Percentiles rank a stretch among this genome's conserved stretches.
These are phyloP conservation scores for Ichneumoninae sp. DNA, from an alignment of 2,888 invertebrate genomes.

Conservation along the genomic window DNA sequence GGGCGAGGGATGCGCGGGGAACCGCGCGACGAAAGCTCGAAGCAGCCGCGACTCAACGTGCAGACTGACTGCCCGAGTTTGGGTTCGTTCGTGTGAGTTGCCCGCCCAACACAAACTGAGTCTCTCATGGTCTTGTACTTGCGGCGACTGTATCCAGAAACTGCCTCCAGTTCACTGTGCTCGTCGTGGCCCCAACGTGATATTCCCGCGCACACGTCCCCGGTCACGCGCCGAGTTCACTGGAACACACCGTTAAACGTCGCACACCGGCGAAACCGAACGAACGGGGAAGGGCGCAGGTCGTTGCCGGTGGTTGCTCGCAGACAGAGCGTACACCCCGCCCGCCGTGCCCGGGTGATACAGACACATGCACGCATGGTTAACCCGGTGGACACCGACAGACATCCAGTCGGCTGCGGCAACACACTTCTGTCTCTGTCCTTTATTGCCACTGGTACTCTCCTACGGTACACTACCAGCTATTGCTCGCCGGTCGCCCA, in stretches of 20 bases:
- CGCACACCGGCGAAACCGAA: slow-evolving; percentile 39
- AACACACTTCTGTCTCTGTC: slow-evolving; percentile 68
- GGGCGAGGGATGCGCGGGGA: background rate
- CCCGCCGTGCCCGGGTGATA: slow-evolving; percentile 43
- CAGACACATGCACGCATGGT: slow-evolving; percentile 57
- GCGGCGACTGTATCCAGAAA: background rate
- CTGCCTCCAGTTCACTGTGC: background rate
- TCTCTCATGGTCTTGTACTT: background rate
- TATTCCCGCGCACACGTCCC: slow-evolving; percentile 14
- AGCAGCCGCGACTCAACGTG: slow-evolving; percentile 16
- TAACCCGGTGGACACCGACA: slow-evolving; percentile 42
- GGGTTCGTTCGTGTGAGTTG: slow-evolving; percentile 4
- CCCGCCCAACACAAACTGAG: background rate
- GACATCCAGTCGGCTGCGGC: slow-evolving; percentile 46
- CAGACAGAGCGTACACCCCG: slow-evolving; percentile 37
- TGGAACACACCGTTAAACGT: slow-evolving; percentile 38
- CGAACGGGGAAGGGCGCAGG: background rate
- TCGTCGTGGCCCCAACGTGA: background rate
- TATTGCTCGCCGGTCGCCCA: slow-evolving; percentile 48
- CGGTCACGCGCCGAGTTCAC: slow-evolving; percentile 27
- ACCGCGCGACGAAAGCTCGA: background rate
- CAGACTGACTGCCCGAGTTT: slow-evolving; percentile 9
- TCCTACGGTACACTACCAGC: slow-evolving; percentile 23
- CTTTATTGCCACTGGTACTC: slow-evolving; percentile 74
- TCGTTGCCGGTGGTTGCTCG: slow-evolving; percentile 32